These are phyloP conservation scores for Atopsyche davidsoni DNA, from an alignment of 1,140 invertebrate species.

Conservation along the genomic window DNA sequence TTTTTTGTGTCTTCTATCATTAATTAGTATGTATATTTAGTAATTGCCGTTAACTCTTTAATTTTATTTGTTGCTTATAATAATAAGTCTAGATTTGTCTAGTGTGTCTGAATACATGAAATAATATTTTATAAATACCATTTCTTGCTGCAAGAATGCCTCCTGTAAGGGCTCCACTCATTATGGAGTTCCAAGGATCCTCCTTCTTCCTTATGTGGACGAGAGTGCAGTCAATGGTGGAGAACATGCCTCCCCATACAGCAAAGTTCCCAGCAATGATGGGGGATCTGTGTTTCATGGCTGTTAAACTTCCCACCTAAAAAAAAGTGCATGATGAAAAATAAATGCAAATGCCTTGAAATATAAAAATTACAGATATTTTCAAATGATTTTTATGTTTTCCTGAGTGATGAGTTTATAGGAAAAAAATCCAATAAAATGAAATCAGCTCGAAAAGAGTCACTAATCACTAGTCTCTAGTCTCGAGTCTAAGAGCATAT, in stretches of 20 bases:
- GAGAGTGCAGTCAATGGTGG: constrained; percentile 93
- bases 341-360: background rate
- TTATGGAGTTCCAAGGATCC: constrained; percentile 98
- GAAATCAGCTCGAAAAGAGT: no score
- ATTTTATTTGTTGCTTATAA: no score
- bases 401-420: no score
- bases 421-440: no score
- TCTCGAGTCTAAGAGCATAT: no score
- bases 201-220: constrained; percentile 94
- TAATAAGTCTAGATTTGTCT: background rate
- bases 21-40: no score
- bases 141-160: constrained; percentile 92
- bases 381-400: no score
- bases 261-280: constrained; percentile 92
- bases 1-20: no score
- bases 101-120: constrained; percentile 6
- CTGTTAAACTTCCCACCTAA: constrained; percentile 70
- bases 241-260: constrained; percentile 94
- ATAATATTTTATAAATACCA: constrained; percentile 49
- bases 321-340: constrained; percentile 27
- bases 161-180: constrained; percentile 91
- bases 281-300: constrained; percentile 83
- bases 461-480: no score
- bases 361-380: background rate
- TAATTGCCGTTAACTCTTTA: no score